A percentile compares a stretch with the other conserved stretches of the same genome.
phyloP scores from a whole-genome alignment of 2,888 invertebrate species.

The Eudasyphora cyanicolor region DNA sequence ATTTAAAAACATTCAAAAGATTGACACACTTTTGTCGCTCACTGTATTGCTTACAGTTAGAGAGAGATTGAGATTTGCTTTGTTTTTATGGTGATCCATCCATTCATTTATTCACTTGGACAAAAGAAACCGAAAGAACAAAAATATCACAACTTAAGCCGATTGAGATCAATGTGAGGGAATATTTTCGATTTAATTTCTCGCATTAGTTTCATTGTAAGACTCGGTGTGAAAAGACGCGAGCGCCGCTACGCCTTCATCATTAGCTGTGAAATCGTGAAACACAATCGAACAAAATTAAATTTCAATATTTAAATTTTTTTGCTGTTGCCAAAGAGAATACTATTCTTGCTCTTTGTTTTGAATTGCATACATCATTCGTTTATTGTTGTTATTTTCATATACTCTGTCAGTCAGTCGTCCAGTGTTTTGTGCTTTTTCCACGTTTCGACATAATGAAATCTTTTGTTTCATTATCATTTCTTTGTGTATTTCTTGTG shows the following conservation, averaged over 20 bases:
- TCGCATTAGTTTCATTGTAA: slow-evolving; percentile 48
- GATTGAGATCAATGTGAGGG: slow-evolving; percentile 47
- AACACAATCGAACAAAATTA: not conserved
- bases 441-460: slow-evolving; percentile 49
- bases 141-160: slow-evolving; percentile 37
- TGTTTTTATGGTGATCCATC: slow-evolving; percentile 21
- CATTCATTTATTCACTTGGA: no score
- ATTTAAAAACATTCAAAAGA: no score
- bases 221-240: slow-evolving; percentile 50
- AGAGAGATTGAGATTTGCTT: not conserved
- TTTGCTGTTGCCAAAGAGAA: not conserved
- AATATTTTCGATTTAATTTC: slow-evolving; percentile 44
- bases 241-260: not conserved
- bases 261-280: not conserved
- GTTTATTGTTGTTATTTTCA: no score
- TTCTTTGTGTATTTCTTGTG: slow-evolving; percentile 41
- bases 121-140: not conserved
- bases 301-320: not conserved
- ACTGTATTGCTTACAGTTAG: not conserved
- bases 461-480: slow-evolving; percentile 40
- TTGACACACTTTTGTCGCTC: not conserved
- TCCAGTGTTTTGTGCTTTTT: not conserved
- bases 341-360: not conserved
- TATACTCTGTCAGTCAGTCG: no score
- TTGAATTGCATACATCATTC: not conserved